These are phyloP conservation scores for Standfussiana lucernea DNA, from an alignment of 2,888 invertebrate species.

Conservation along the genomic window DNA sequence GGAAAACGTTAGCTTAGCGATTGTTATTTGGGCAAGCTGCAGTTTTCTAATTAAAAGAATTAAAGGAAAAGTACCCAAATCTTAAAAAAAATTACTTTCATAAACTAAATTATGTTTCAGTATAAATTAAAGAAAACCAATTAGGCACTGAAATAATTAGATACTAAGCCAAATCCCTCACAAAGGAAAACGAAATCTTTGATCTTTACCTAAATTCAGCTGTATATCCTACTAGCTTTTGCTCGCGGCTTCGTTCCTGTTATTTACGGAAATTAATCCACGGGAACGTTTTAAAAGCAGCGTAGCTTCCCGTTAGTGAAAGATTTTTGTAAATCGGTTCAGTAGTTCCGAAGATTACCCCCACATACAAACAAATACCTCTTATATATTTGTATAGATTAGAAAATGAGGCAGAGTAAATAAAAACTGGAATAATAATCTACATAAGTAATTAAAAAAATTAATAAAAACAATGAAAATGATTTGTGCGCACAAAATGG, in stretches of 20 bases:
- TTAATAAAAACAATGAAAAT: constrained; percentile 80
- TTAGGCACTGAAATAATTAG: constrained; percentile 20
- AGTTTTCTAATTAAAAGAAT: constrained; percentile 10
- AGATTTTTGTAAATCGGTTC: no score
- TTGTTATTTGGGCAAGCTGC: not conserved
- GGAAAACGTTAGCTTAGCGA: not conserved
- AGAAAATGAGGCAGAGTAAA: constrained; percentile 9
- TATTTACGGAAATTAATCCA: no score
- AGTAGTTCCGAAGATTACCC: no score
- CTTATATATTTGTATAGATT: no score
- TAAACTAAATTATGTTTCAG: not conserved
- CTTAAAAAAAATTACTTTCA: not conserved
- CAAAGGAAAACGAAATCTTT: constrained; percentile 12
- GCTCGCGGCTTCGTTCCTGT: no score
- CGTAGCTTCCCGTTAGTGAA: no score
- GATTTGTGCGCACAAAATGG: constrained; percentile 84
- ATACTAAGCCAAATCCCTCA: not conserved
- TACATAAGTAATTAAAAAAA: constrained; percentile 75
- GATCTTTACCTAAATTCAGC: constrained; percentile 4
- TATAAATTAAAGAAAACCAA: constrained; percentile 17
- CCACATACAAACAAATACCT: no score
- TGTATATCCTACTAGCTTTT: not conserved
- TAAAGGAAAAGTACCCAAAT: not conserved
- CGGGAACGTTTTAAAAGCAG: no score
- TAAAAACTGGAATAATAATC: constrained; percentile 32